These are phyloP conservation scores for Atopsyche davidsoni DNA, from an alignment of 1,140 invertebrate species.

Conservation along the genomic window DNA sequence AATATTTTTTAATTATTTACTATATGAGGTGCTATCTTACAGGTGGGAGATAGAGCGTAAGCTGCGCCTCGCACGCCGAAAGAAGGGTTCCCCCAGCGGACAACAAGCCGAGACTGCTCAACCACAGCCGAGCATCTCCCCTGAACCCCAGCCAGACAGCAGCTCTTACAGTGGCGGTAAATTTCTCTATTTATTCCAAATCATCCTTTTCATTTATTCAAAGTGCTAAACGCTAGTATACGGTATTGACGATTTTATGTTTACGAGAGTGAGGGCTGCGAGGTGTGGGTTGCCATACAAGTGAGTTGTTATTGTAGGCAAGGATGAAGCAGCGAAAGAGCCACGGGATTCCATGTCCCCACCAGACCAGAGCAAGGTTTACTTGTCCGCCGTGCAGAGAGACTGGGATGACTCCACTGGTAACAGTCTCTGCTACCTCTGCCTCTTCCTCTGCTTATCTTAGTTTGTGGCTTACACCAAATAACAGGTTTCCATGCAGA, in stretches of 20 bases:
- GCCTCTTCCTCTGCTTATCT: too few relatives aligned
- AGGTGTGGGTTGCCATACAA: neutral
- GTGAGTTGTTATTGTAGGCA: constrained; percentile 20
- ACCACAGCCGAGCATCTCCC: too few relatives aligned
- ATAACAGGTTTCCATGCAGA: too few relatives aligned
- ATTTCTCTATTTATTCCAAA: too few relatives aligned
- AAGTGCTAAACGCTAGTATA: neutral
- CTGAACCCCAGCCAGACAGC: constrained; percentile 8
- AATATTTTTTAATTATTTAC: constrained; percentile 19
- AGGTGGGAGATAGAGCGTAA: constrained; percentile 97
- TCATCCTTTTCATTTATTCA: neutral
- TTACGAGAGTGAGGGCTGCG: neutral
- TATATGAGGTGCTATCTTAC: too few relatives aligned
- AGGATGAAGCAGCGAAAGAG: constrained; percentile 11
- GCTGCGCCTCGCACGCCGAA: constrained; percentile 75
- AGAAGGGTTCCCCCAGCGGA: constrained; percentile 48
- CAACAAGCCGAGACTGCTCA: constrained; percentile 13
- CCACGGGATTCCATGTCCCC: constrained; percentile 13
- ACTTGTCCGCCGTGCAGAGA: constrained; percentile 30
- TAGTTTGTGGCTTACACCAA: too few relatives aligned
- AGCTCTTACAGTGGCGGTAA: constrained; percentile 13
- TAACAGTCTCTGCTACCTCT: too few relatives aligned
- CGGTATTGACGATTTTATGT: neutral
- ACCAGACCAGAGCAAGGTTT: constrained; percentile 9
- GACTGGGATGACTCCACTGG: constrained; percentile 36